These are phyloP conservation scores for Thalassarche chlororhynchos DNA, from an alignment of 2,113 vertebrate species.

Conservation along the genomic window DNA sequence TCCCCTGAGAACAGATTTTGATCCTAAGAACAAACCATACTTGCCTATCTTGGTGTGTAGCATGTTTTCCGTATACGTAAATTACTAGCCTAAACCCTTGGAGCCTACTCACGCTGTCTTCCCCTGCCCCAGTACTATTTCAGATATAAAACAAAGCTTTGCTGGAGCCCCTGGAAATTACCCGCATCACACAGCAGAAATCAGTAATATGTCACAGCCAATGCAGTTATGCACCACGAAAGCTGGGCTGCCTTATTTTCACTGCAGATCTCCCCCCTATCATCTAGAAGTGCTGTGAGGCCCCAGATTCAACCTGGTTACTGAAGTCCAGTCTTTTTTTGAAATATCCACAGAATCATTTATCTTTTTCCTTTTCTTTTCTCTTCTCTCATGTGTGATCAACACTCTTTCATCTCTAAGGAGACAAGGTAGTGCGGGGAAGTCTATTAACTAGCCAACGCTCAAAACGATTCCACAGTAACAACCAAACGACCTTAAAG, in stretches of 20 bases:
- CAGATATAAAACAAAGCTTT: not conserved
- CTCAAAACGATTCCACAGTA: not conserved
- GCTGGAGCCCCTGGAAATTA: not conserved
- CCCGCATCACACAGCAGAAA: not conserved
- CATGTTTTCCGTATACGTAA: accelerated
- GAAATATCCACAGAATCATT: not conserved
- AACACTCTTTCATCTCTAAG: not conserved
- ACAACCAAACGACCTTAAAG: not conserved
- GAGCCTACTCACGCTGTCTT: not conserved
- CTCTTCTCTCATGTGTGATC: not conserved
- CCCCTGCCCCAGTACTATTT: accelerated
- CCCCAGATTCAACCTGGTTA: not conserved
- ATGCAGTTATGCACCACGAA: accelerated
- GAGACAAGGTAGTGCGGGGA: not conserved
- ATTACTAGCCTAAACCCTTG: not conserved
- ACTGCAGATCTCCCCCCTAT: not conserved
- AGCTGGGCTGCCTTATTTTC: not conserved
- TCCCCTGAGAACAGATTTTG: not conserved
- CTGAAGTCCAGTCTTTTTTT: not conserved
- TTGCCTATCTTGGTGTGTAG: not conserved
- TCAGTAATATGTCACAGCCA: not conserved
- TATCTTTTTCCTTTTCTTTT: not conserved
- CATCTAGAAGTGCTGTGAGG: not conserved
- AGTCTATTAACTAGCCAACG: not conserved
- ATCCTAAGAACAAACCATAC: no score